Conservation (phyloP, 2,888 invertebrate species). For the Zonitis immaculata region DNA sequence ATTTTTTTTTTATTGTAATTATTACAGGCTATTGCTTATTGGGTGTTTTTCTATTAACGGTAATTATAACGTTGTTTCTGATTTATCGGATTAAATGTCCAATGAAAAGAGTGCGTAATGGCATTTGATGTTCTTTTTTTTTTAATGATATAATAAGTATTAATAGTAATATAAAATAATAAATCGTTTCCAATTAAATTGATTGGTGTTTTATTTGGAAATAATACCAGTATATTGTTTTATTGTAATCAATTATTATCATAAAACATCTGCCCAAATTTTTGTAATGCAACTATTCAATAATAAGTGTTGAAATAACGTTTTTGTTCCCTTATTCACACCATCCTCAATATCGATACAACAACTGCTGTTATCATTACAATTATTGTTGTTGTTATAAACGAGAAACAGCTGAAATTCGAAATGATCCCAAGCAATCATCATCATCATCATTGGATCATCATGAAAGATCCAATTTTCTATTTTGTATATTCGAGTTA, state of each 20-base stretch:
- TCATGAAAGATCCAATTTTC: background rate
- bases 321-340: background rate
- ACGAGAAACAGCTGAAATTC: constrained; percentile 11
- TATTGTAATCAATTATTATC: background rate
- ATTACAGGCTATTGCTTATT: too few species aligned
- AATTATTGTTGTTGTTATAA: background rate
- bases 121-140: too few species aligned
- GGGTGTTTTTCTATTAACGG: too few species aligned
- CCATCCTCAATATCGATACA: too few species aligned
- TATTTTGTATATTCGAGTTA: background rate
- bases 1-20: too few species aligned
- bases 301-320: constrained; percentile 10
- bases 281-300: constrained; percentile 2
- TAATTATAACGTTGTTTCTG: too few species aligned
- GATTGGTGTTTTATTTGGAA: background rate
- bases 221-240: background rate
- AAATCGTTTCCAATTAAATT: too few species aligned
- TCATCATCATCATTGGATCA: background rate
- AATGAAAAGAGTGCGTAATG: too few species aligned
- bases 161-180: too few species aligned
- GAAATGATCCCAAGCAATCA: too few species aligned
- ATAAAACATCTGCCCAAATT: constrained; percentile 9
- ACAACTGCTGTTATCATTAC: background rate
- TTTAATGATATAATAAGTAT: too few species aligned
- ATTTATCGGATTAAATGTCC: too few species aligned